These are phyloP conservation scores for Ormyrus pomaceus DNA, from an alignment of 2,888 invertebrate genomes.

Conservation along the genomic window DNA sequence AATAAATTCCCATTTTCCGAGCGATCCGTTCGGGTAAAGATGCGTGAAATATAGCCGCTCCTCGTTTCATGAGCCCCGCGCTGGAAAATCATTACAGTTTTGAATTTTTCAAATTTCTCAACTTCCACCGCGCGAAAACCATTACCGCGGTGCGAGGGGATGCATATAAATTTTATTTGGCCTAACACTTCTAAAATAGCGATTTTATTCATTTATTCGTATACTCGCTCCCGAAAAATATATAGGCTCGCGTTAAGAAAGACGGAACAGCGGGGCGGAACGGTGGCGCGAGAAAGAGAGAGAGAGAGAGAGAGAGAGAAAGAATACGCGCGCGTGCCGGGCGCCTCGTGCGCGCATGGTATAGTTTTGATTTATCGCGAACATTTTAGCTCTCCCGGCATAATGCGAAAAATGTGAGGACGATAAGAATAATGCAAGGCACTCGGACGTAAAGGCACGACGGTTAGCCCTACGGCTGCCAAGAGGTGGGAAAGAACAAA, in stretches of 20 bases:
- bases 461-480: neutral
- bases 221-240: conserved; percentile 16
- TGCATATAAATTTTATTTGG: conserved; percentile 46
- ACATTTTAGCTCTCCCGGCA: conserved; percentile 43
- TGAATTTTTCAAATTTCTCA: conserved; percentile 1
- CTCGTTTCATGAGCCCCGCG: neutral
- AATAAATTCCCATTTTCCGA: too few species aligned
- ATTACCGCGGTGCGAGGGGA: neutral
- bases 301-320: conserved; percentile 7
- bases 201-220: conserved; percentile 52
- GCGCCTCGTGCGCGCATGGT: neutral
- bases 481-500: too few species aligned
- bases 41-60: too few species aligned
- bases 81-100: neutral
- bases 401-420: conserved; percentile 53
- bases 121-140: neutral
- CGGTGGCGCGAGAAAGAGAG: neutral
- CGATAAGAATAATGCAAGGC: conserved; percentile 64
- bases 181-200: conserved; percentile 40
- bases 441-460: conserved; percentile 54
- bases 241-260: conserved; percentile 19
- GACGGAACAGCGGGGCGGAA: neutral
- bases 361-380: conserved; percentile 55
- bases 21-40: too few species aligned
- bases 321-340: conserved; percentile 28